Evolutionary conservation across 2,113 vertebrate species (phyloP).

Genomic region (Turnix velox): DNA sequence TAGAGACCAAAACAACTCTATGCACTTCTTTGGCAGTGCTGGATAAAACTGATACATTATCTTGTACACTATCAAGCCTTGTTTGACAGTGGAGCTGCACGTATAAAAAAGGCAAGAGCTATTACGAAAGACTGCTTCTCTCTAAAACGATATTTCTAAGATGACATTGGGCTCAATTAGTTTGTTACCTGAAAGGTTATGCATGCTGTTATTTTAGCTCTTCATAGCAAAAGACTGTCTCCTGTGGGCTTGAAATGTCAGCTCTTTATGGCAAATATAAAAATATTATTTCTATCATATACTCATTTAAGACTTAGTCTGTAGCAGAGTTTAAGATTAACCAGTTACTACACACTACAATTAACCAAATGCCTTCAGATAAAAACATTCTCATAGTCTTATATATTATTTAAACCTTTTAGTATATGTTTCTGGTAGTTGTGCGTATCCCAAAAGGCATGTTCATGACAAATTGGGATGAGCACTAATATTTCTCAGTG

Average conservation of each 20-base stretch:
- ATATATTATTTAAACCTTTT: neutral
- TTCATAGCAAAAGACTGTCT: neutral
- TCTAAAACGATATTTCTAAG: neutral
- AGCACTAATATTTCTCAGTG: constrained; percentile 22
- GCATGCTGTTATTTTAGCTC: neutral
- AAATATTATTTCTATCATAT: neutral
- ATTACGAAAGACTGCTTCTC: neutral
- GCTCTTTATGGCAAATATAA: neutral
- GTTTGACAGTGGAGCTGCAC: neutral
- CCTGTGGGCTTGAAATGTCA: neutral
- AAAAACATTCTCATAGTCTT: neutral
- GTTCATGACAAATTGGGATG: neutral
- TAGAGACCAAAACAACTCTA: neutral
- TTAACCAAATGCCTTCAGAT: neutral
- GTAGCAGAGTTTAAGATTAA: neutral
- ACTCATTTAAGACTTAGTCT: neutral
- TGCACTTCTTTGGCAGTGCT: neutral
- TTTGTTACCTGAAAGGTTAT: neutral
- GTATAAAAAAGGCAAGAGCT: neutral
- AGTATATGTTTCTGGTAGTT: neutral
- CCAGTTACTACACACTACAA: neutral
- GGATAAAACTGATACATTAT: neutral
- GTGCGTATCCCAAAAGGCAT: neutral
- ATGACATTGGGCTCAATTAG: neutral
- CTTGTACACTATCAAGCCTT: neutral